Conservation (phyloP, 2,888 invertebrate genomes). For the Heliconius charithonia region DNA sequence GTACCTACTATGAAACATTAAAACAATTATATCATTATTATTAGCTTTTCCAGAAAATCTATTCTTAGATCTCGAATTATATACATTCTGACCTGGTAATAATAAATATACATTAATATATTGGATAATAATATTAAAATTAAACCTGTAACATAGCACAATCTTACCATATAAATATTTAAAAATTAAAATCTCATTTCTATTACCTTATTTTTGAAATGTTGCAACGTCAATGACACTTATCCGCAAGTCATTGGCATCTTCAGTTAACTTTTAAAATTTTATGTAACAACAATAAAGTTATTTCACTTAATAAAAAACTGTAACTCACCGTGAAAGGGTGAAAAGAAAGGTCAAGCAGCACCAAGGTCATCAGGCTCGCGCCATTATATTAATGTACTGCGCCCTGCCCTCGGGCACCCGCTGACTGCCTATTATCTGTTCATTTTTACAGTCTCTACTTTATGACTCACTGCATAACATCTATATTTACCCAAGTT, state of each 20-base stretch:
- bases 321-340: conserved; percentile 27
- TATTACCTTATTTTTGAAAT: conserved; percentile 64
- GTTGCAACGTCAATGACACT: conserved; percentile 73
- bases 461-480: conserved; percentile 29
- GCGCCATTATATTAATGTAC: conserved; percentile 73
- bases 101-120: background rate
- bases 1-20: background rate
- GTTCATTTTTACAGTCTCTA: conserved; percentile 35
- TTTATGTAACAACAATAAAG: conserved; percentile 27
- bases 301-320: conserved; percentile 18
- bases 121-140: background rate
- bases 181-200: conserved; percentile 61
- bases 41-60: background rate
- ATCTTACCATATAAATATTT: conserved; percentile 67
- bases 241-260: conserved; percentile 64
- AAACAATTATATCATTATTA: background rate
- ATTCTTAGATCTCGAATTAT: background rate
- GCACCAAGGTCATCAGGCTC: conserved; percentile 72
- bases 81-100: background rate
- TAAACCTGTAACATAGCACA: background rate
- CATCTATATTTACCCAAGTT: conserved; percentile 22
- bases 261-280: conserved; percentile 23
- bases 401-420: conserved; percentile 48
- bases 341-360: conserved; percentile 55
- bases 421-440: conserved; percentile 39